Evolutionary conservation across 2,888 invertebrate species (phyloP), one percentile per base, ranked within the genome.

Genomic region (Drosophila vallismaia): DNA sequence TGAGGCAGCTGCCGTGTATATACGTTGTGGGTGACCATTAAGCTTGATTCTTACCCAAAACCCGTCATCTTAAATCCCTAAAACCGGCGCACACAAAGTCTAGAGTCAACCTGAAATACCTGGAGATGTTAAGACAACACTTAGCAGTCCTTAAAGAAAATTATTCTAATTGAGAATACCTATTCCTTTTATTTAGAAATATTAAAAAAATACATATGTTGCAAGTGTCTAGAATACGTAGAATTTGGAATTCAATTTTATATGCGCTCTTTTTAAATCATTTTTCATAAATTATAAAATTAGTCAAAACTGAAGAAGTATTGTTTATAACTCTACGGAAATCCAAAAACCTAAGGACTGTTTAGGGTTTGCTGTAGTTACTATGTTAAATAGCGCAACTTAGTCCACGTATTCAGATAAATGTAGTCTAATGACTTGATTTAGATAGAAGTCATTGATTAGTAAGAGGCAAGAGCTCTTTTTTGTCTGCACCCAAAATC

Each of bases 361-460:
- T 19, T 24, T 44, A 19, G 44, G 44, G 44, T 86, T 76, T 75
- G 77, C 58, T 71, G 71, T 86, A 81, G 83, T 82, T 80, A 77
- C 71, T 86, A 69, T 80, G 78, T 86, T 82, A 74, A 80, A 71
- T 83, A 83, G 86, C 80, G 86, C 86, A 82, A 86, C 73, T 83
- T 86, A 72, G 77, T 69, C 72, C 67, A 59, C 58, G 10, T 36
- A 60, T 8, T 29, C 29, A 64, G 66, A 51, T 72, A 70, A 73
- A 62, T 53, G 49, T 85, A 82, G 76, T 48, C 72, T 79, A 73
- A 71, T 63, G 67, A 57, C 48, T 55, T 66, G 70, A 57, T 53
- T 50, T 19, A 19, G 19, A 19, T 19, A 19, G 14, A 19, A 19
- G 19, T 19, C 24, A 48, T 64, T 64, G 24, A 57, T 45, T 60